Percentiles rank a stretch among this genome's conserved stretches.
These are phyloP conservation scores for Vanessa cardui DNA, from an alignment of 2,888 invertebrate species.

Conservation along the genomic window DNA sequence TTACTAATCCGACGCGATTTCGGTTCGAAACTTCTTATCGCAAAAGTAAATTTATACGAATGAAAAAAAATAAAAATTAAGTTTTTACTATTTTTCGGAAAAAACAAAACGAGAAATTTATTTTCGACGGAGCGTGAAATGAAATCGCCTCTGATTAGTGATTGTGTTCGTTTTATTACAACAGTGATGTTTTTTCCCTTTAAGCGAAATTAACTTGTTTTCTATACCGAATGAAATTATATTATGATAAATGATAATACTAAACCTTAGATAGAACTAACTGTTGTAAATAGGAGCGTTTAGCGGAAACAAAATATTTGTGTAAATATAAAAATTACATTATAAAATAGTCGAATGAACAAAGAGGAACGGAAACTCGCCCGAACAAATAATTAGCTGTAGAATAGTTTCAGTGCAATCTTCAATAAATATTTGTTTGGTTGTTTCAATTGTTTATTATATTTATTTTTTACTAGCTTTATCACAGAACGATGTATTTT, in stretches of 20 bases:
- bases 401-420: slow-evolving; percentile 71
- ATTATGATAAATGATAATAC: slow-evolving; percentile 49
- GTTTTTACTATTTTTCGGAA: slow-evolving; percentile 15
- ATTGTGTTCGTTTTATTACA: slow-evolving; percentile 50
- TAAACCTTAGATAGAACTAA: slow-evolving; percentile 71
- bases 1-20: slow-evolving; percentile 86
- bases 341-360: slow-evolving; percentile 67
- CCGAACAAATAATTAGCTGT: slow-evolving; percentile 76
- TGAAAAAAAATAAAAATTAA: slow-evolving; percentile 2
- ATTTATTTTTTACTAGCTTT: slow-evolving; percentile 73
- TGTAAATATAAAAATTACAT: slow-evolving; percentile 70
- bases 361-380: slow-evolving; percentile 81
- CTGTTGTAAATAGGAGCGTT: slow-evolving; percentile 74
- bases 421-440: slow-evolving; percentile 65
- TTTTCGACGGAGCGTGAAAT: slow-evolving; percentile 53
- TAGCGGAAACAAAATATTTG: slow-evolving; percentile 65
- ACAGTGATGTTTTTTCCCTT: slow-evolving; percentile 37
- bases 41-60: slow-evolving; percentile 12
- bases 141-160: slow-evolving; percentile 79
- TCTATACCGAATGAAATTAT: slow-evolving; percentile 33
- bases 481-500: slow-evolving; percentile 69
- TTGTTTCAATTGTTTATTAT: slow-evolving; percentile 60
- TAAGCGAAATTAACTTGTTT: slow-evolving; percentile 17
- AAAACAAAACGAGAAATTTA: slow-evolving; percentile 45
- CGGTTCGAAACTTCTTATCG: slow-evolving; percentile 48